Percentiles rank a stretch among this genome's conserved stretches.
Conservation (phyloP, 2,113 vertebrate genomes). For the Mastomys natalensis region DNA sequence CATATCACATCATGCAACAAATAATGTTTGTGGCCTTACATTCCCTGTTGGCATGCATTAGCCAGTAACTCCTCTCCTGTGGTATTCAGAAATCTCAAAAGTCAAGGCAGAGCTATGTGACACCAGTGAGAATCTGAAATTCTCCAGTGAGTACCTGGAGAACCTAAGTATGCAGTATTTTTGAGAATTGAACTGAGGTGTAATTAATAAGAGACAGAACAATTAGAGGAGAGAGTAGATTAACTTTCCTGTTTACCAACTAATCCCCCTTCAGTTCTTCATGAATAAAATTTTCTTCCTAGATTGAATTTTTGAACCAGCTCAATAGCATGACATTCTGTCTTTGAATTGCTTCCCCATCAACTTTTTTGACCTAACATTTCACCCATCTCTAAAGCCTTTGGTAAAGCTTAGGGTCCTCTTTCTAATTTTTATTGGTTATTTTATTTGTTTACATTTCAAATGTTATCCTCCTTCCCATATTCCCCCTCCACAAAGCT, state of each 20-base stretch:
- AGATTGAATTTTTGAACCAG: background rate
- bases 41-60: background rate
- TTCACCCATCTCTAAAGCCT: background rate
- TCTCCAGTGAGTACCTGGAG: fast-evolving
- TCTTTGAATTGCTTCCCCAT: background rate
- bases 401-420: too few relatives aligned
- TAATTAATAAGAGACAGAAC: background rate
- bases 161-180: background rate
- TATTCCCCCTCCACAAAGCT: too few relatives aligned
- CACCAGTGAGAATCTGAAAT: background rate
- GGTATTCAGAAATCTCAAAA: fast-evolving
- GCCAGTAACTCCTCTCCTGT: background rate
- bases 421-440: background rate
- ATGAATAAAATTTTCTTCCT: background rate
- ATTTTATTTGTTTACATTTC: too few relatives aligned
- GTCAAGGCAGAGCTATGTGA: background rate
- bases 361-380: background rate
- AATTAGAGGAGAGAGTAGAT: background rate
- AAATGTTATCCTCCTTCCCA: too few relatives aligned
- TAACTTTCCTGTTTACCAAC: background rate
- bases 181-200: background rate
- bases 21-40: background rate
- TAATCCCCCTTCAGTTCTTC: background rate
- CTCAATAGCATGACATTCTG: background rate
- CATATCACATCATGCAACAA: background rate